Conservation (phyloP, 92 coral and sea anemone species). For the Epizoanthus fatuus region DNA sequence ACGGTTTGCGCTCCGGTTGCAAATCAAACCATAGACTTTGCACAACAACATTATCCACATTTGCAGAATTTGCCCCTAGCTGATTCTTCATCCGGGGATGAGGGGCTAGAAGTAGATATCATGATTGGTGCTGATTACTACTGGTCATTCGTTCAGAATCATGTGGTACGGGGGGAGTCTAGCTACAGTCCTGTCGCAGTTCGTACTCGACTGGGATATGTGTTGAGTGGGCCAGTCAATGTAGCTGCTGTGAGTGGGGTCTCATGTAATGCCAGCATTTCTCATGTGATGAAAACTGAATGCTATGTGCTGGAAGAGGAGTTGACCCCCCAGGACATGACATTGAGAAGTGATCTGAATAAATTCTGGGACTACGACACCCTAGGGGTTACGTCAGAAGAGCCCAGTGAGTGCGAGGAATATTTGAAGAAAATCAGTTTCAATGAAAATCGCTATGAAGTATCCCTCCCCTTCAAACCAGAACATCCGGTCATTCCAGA, state of each 20-base stretch:
- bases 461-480: constrained; percentile 51
- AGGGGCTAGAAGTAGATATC: constrained; percentile 26
- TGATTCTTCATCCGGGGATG: constrained; percentile 11
- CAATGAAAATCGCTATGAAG: constrained; percentile 42
- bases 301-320: constrained; percentile 22
- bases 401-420: constrained; percentile 13
- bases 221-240: constrained; percentile 44
- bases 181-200: constrained; percentile 49
- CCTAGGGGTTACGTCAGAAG: constrained; percentile 38
- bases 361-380: constrained; percentile 50
- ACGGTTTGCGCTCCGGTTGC: too few relatives aligned
- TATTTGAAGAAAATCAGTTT: constrained; percentile 35
- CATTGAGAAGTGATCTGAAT: constrained; percentile 8
- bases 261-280: constrained; percentile 4
- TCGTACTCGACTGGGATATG: constrained; percentile 39
- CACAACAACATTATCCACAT: not conserved
- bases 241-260: not conserved
- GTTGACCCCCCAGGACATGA: constrained; percentile 20
- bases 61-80: constrained; percentile 37
- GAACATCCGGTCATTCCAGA: constrained; percentile 53
- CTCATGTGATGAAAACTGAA: constrained; percentile 44
- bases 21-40: too few relatives aligned
- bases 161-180: constrained; percentile 48
- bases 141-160: constrained; percentile 47
- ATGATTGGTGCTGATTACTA: constrained; percentile 54